Evolutionary conservation across 2,888 invertebrate genomes (phyloP).

Genomic region (Conchocele bisecta): DNA sequence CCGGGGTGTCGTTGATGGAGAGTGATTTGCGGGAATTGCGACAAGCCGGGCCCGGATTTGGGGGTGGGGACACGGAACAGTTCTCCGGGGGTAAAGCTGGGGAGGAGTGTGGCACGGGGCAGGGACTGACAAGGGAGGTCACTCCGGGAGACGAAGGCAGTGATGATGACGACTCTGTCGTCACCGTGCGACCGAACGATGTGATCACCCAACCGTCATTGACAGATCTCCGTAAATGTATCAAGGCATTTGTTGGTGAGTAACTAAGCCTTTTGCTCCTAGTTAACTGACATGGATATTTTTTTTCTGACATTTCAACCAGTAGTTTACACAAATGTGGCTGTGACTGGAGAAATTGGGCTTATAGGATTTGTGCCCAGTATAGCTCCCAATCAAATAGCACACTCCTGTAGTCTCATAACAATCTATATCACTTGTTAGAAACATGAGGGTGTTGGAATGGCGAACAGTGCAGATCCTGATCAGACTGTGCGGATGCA

Average conservation of each 20-base stretch:
- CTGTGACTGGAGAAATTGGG: too few relatives aligned
- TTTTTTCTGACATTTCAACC: too few relatives aligned
- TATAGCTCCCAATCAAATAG: too few relatives aligned
- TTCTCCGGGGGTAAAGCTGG: slow-evolving; percentile 21
- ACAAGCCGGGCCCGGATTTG: slow-evolving; percentile 15
- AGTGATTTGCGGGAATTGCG: slow-evolving; percentile 23
- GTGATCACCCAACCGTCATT: slow-evolving; percentile 63
- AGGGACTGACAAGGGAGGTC: slow-evolving; percentile 5
- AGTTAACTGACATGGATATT: too few relatives aligned
- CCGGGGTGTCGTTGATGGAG: slow-evolving; percentile 31
- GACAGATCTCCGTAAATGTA: slow-evolving; percentile 68
- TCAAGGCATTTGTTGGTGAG: slow-evolving; percentile 79
- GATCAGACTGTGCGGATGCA: too few relatives aligned
- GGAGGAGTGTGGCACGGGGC: slow-evolving; percentile 23
- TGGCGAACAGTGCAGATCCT: too few relatives aligned
- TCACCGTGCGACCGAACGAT: slow-evolving; percentile 69
- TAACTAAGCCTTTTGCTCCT: neutral
- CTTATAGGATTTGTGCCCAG: too few relatives aligned
- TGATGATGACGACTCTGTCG: slow-evolving; percentile 67
- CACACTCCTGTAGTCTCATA: too few relatives aligned
- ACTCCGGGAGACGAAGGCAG: slow-evolving; percentile 9
- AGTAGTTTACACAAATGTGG: too few relatives aligned
- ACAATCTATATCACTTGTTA: too few relatives aligned
- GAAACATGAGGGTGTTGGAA: too few relatives aligned
- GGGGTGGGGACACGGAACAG: slow-evolving; percentile 13